Evolutionary conservation across 2,113 vertebrate genomes (phyloP), one percentile per base, ranked within the genome.

Genomic region (Dermatemys mawii): DNA sequence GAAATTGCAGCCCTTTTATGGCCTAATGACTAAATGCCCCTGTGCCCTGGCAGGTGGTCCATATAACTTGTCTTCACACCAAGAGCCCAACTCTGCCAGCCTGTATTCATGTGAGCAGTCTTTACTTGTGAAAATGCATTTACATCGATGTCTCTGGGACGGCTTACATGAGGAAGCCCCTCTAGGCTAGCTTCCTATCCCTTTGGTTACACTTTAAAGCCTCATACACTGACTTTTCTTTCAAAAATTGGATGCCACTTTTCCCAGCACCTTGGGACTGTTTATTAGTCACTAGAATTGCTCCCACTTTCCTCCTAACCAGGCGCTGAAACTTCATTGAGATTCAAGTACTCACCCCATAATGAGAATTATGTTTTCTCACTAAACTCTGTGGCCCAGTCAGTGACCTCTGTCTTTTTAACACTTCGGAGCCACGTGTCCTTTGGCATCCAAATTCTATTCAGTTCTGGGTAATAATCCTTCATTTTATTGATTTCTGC

Each of bases 401-500:
- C 16, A 9, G 41, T 73, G 41, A 70, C 54, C 49, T 95, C 87
- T 51, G 44, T 11, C 78, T 93, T 92, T 83, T 93, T 11, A 93
- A 87, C 92, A 96, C 90, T 84, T 94, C 21, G 88, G 91, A 90
- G 89, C 14, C 8, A 11, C 0, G 0, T 53, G 81, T 89, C 80
- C 32, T 85, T 78, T 70, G 89, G 84, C 35, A 86, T 82, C 88
- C 83, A 44, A 94, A 81, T 96, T 97, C 87, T 79, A 90, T 83
- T 90, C 91, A 87, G 81, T 90, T 93, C 55, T 84, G 67, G 8
- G 2, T 93, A 92, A 84, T 83, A 90, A 93, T 81, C 1, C 75
- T 81, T 93, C 35, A 90, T 95, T 90, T 94, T 53, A 93, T 97
- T 0, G 78, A 95, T 96, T 91, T 93, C 83, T 90, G 75, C 75